Evolutionary conservation across 2,888 invertebrate genomes (phyloP), one percentile per base, ranked within the genome.

Genomic region (Mythimna impura): DNA sequence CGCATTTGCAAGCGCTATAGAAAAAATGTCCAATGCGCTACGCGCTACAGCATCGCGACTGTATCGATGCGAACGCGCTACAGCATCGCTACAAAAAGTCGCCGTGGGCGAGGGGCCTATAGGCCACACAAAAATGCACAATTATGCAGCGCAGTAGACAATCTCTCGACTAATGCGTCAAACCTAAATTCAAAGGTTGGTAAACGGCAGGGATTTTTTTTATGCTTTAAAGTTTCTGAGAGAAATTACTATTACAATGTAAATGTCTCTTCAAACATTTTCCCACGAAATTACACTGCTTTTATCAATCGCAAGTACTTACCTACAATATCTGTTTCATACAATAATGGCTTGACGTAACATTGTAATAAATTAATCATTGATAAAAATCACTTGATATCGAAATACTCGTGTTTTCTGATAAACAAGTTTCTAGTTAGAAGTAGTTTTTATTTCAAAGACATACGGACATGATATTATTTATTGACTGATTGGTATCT

Each of bases 401-500:
- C 58, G 62, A 22, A 61, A 54, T 12, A 66, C 47, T 58, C 62
- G 36, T 67, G 75, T 80, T 30, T 3, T 9, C 0, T 30, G 80
- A 82, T 81, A 78, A 68, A 57, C 22, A 57, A 47, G 5, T 54
- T 62, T 78, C 82, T 73, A 66, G 79, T 81, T 78, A 30, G 2
- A 82, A 68, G 70, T 82, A 68, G 80, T 71, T 70, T 60, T 34
- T 25, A 3, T 67, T 71, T 52, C 14, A 43, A 63, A 65, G 34
- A 66, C 30, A 64, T 63, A 64, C n/a, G 9, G 25, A 66, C 50
- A 60, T 8, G 68, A 78, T 70, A 73, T 67, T 73, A 2, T 60
- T 67, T 58, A 78, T 25, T 62, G 73, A 71, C 25, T 62, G 73
- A 71, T 73, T 57, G 20, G 34, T 64, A n/a, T 67, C 61, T 62